Evolutionary conservation across 30 jellyfish, hydroid and myxozoan genomes (phyloP).

Genomic region (Aurelia coerulea): DNA sequence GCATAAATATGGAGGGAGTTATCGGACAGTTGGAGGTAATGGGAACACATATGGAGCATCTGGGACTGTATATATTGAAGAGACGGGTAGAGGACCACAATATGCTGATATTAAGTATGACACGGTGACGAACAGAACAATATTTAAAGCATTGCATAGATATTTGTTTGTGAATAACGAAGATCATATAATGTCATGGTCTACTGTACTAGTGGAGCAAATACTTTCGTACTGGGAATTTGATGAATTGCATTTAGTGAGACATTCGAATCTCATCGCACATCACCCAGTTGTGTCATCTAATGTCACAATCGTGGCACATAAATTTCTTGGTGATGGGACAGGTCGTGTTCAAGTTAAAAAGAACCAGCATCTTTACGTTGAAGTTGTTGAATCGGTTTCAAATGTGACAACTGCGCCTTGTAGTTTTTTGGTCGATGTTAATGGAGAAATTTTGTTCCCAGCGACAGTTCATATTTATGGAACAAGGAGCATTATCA

Average conservation of each 20-base stretch:
- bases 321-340: constrained; percentile 62
- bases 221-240: constrained; percentile 55
- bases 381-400: constrained; percentile 69
- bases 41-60: constrained; percentile 63
- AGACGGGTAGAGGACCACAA: constrained; percentile 67
- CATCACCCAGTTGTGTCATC: constrained; percentile 56
- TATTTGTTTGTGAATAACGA: constrained; percentile 58
- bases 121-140: constrained; percentile 30
- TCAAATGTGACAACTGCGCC: constrained; percentile 76
- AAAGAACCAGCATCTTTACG: constrained; percentile 50
- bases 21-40: constrained; percentile 57
- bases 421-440: constrained; percentile 60
- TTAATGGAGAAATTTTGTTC: constrained; percentile 59
- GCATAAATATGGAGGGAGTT: constrained; percentile 64
- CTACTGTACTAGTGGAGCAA: constrained; percentile 60
- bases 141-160: constrained; percentile 45
- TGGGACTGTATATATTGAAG: constrained; percentile 72
- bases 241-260: constrained; percentile 57
- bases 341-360: constrained; percentile 67
- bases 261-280: constrained; percentile 62
- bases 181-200: constrained; percentile 57
- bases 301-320: constrained; percentile 65
- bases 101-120: constrained; percentile 64
- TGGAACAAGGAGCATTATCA: constrained; percentile 60
- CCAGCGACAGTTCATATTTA: constrained; percentile 53